These are phyloP conservation scores for Pristionchus pacificus DNA, from an alignment of 1,140 invertebrate species.

Conservation along the genomic window DNA sequence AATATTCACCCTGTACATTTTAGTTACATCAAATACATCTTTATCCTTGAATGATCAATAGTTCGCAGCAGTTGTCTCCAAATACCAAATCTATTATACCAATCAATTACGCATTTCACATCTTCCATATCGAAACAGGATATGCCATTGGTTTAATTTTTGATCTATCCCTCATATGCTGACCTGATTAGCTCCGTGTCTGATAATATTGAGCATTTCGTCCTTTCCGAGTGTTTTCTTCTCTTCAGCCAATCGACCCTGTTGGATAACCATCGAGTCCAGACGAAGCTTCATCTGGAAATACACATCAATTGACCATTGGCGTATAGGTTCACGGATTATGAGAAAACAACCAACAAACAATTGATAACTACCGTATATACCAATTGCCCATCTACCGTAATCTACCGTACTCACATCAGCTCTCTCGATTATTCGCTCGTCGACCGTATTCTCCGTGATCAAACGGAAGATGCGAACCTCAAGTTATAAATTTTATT, in stretches of 20 bases:
- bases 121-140: too few species aligned
- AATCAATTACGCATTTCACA: too few species aligned
- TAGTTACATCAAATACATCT: too few species aligned
- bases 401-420: slow-evolving; percentile 68
- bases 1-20: neutral
- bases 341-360: too few species aligned
- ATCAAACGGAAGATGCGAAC: slow-evolving; percentile 73
- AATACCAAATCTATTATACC: too few species aligned
- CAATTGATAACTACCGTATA: too few species aligned
- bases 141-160: too few species aligned
- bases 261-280: slow-evolving; percentile 83
- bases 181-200: slow-evolving; percentile 93
- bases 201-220: slow-evolving; percentile 96
- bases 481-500: too few species aligned
- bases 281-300: slow-evolving; percentile 72
- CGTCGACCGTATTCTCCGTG: slow-evolving; percentile 97
- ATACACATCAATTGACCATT: neutral
- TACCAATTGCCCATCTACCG: too few species aligned
- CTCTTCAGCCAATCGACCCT: slow-evolving; percentile 82
- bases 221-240: slow-evolving; percentile 90
- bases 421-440: slow-evolving; percentile 95
- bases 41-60: too few species aligned
- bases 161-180: too few species aligned
- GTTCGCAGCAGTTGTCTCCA: too few species aligned
- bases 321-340: neutral